These are phyloP conservation scores for Dendrophyllia cribrosa DNA, from an alignment of 64 coral and sea anemone species.

Conservation along the genomic window DNA sequence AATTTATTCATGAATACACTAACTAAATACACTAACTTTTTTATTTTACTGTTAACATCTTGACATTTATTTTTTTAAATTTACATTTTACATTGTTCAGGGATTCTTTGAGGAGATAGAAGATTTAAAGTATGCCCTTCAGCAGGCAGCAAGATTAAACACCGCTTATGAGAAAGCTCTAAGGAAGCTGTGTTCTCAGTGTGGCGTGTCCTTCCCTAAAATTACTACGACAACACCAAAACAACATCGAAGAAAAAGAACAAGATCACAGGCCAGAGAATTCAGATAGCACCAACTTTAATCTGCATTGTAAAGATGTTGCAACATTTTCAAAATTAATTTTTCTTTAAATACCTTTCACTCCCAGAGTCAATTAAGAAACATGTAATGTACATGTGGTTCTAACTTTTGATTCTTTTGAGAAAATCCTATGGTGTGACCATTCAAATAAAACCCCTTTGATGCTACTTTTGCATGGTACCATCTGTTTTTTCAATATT, in stretches of 20 bases:
- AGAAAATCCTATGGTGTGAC: too few relatives aligned
- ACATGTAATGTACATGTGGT: too few relatives aligned
- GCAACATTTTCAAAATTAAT: neutral
- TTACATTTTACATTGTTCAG: conserved; percentile 26
- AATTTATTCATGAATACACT: too few relatives aligned
- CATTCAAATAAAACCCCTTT: too few relatives aligned
- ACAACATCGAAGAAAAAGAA: conserved; percentile 43
- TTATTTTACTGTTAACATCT: too few relatives aligned
- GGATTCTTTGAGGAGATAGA: conserved; percentile 97
- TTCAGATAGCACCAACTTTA: conserved; percentile 29
- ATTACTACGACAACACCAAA: conserved; percentile 71
- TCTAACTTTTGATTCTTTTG: too few relatives aligned
- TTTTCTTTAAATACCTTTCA: neutral
- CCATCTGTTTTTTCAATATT: too few relatives aligned
- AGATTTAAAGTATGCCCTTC: conserved; percentile 92
- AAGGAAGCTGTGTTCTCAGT: conserved; percentile 82
- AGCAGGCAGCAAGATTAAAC: conserved; percentile 88
- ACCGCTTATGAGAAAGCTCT: conserved; percentile 90
- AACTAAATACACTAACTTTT: too few relatives aligned
- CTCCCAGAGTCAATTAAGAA: too few relatives aligned
- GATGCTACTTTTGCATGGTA: too few relatives aligned
- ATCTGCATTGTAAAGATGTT: neutral
- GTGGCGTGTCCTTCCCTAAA: conserved; percentile 75
- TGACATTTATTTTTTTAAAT: too few relatives aligned
- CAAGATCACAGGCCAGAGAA: conserved; percentile 73